Percentiles rank a stretch among this genome's conserved stretches.
These are phyloP conservation scores for honey bee (Apis mellifera) DNA, from an alignment of 1,140 invertebrate species.

Conservation along the genomic window DNA sequence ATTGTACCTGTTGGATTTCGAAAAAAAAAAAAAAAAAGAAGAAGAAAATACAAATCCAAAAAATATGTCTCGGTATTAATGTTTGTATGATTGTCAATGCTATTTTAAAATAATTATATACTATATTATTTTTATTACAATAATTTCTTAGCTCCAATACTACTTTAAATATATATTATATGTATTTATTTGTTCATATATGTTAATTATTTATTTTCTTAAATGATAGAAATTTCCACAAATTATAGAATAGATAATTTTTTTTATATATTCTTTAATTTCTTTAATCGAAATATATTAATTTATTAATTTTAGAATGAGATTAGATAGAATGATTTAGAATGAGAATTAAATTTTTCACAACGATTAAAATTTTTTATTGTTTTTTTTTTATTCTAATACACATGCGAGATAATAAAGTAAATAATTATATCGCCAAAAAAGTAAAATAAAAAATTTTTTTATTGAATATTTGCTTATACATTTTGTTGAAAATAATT, in stretches of 20 bases:
- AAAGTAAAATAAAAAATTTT: no score
- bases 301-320: not conserved
- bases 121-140: not conserved
- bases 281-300: not conserved
- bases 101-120: not conserved
- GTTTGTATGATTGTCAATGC: slow-evolving; percentile 4
- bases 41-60: slow-evolving; percentile 11
- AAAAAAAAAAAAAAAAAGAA: no score
- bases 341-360: not conserved
- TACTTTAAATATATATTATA: not conserved
- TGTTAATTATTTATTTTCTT: not conserved
- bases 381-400: no score
- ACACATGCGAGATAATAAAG: not conserved
- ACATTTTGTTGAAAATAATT: slow-evolving; percentile 7
- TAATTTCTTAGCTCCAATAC: not conserved
- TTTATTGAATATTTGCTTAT: not conserved
- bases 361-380: not conserved
- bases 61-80: slow-evolving; percentile 16
- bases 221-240: no score
- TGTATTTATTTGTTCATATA: not conserved
- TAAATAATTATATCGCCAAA: not conserved
- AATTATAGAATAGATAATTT: not conserved
- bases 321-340: no score
- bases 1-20: slow-evolving; percentile 34
- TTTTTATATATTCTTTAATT: not conserved